A percentile compares a stretch with the other conserved stretches of the same genome.
Evolutionary conservation across 2,888 invertebrate species (phyloP).

Genomic region (Vandiemenella viatica): DNA sequence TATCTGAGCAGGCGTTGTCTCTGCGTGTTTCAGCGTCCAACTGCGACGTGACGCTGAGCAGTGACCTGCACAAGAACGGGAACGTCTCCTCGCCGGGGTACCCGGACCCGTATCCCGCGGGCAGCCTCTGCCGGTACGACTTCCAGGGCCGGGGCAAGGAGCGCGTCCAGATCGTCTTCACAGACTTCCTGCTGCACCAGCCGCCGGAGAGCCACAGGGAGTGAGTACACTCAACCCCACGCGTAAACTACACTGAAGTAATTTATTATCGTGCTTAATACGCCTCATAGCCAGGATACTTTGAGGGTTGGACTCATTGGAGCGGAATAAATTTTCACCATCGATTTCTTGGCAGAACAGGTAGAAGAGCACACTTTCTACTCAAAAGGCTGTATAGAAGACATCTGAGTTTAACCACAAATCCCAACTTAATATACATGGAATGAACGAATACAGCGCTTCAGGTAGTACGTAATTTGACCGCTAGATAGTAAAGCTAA

Average conservation of each 20-base stretch:
- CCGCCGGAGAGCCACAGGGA: constrained; percentile 43
- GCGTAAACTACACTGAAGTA: background rate
- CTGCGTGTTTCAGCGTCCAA: constrained; percentile 49
- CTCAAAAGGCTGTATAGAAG: too few species aligned
- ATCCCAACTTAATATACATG: too few species aligned
- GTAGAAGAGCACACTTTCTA: too few species aligned
- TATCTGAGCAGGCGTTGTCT: background rate
- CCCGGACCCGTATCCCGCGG: constrained; percentile 64
- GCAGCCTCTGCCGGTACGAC: constrained; percentile 74
- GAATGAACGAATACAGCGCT: too few species aligned
- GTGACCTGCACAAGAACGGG: constrained; percentile 67
- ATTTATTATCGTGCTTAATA: too few species aligned
- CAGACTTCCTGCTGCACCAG: constrained; percentile 66
- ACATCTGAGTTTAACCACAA: too few species aligned
- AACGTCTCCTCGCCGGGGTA: constrained; percentile 72
- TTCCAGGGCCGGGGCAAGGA: constrained; percentile 78
- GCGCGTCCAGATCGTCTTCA: constrained; percentile 69
- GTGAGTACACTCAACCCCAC: constrained; percentile 32
- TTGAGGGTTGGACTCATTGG: too few species aligned
- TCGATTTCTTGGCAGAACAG: too few species aligned
- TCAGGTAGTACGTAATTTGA: too few species aligned
- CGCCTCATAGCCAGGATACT: too few species aligned
- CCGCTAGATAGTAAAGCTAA: too few species aligned
- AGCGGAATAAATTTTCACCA: too few species aligned
- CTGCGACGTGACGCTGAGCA: constrained; percentile 62